Percentiles rank a stretch among this genome's conserved stretches.
phyloP scores from a whole-genome alignment of 1,140 invertebrate species.

The Proctacanthus coquilletti region DNA sequence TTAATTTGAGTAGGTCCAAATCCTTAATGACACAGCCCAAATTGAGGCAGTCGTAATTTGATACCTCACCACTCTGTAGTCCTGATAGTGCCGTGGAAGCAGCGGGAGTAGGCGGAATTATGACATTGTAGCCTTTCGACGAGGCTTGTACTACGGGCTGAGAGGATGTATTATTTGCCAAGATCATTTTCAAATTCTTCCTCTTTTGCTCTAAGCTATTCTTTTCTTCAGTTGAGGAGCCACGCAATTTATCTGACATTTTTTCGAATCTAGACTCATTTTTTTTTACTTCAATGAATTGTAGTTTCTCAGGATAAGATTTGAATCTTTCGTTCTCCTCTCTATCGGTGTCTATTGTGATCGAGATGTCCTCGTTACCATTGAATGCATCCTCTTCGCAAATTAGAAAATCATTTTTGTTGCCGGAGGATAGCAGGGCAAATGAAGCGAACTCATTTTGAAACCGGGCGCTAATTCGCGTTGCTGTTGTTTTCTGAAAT shows the following conservation, averaged over 20 bases:
- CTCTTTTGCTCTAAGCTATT: slow-evolving; percentile 2
- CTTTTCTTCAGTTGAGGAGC: slow-evolving; percentile 2
- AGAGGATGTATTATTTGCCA: neutral
- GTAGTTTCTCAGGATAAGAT: neutral
- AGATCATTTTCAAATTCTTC: neutral
- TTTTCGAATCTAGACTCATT: no score
- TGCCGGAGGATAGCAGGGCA: neutral
- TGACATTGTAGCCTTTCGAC: neutral
- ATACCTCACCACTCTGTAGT: no score
- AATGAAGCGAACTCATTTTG: neutral
- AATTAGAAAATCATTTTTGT: no score
- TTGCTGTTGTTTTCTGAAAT: no score
- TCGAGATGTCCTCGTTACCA: neutral
- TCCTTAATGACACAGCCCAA: slow-evolving; percentile 25
- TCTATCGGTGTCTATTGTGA: neutral
- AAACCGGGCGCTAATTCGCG: no score
- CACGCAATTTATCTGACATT: no score
- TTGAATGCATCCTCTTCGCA: neutral
- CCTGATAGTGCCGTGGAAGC: no score
- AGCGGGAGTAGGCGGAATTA: neutral
- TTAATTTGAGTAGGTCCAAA: slow-evolving; percentile 23
- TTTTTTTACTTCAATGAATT: neutral
- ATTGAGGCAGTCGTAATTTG: slow-evolving; percentile 16
- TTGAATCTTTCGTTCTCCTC: neutral
- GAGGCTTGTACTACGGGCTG: neutral